A percentile compares a stretch with the other conserved stretches of the same genome.
These are phyloP conservation scores for Caenorhabditis elegans DNA, from an alignment of 1,140 invertebrate genomes.

Conservation along the genomic window DNA sequence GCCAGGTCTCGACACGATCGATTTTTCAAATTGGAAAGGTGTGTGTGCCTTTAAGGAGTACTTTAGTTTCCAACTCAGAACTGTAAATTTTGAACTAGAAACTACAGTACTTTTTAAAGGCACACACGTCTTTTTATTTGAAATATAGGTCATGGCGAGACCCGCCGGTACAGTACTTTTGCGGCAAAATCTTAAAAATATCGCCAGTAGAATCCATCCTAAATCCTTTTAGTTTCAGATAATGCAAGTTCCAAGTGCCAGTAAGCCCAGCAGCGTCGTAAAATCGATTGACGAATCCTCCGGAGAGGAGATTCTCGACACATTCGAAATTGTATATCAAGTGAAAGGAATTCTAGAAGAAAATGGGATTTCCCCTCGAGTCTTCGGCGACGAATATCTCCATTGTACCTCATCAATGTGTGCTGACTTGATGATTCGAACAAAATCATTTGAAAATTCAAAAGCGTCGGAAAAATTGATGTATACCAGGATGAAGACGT, in stretches of 20 bases:
- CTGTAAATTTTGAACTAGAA: too few species aligned
- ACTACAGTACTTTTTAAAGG: too few species aligned
- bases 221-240: not conserved
- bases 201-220: too few species aligned
- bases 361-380: not conserved
- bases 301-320: slow-evolving; percentile 15
- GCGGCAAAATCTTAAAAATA: too few species aligned
- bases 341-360: slow-evolving; percentile 17
- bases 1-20: too few species aligned
- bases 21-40: too few species aligned
- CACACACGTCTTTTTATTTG: too few species aligned
- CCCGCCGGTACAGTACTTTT: too few species aligned
- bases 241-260: not conserved
- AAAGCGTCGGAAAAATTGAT: not conserved
- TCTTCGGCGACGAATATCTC: not conserved
- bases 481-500: not conserved
- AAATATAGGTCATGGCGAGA: too few species aligned
- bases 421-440: slow-evolving; percentile 6
- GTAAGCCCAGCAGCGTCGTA: not conserved
- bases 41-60: too few species aligned
- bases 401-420: not conserved
- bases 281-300: not conserved
- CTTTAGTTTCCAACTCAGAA: too few species aligned
- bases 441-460: not conserved
- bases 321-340: slow-evolving; percentile 29